Base-by-base conservation (phyloP, 2,888 invertebrate genomes). In the Caenorhabditis macrosperma region DNA sequence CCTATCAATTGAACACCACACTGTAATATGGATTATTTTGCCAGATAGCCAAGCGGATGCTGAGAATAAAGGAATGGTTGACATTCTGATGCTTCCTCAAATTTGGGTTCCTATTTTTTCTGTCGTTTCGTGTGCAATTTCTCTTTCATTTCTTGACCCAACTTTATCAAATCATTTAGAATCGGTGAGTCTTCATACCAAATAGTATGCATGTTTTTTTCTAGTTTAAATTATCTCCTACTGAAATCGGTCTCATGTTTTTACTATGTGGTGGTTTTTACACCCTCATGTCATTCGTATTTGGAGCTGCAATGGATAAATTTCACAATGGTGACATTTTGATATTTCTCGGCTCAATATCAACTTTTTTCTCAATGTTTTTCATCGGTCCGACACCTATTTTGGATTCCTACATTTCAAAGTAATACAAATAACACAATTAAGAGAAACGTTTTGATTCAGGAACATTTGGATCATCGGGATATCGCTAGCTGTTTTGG, bases 111-210 rank as follows among this genome's bases (percentile, higher is more conserved):
- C 89, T 74, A 83, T 88, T 20, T 88, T 84, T 30, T 86, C 89
- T 2, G 87, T 90, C 1, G 74, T 84, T 6, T 85, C 91, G 3
- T 90, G 91, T 10, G 91, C 91, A 10, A 85, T 91, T 12, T 87
- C 88, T 0, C 80, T 90, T 2, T 91, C 91, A 2, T 96, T 95
- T 91, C 92, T 96, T 24, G 95, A 95, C 90, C 95, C 96, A 0
- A 96, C 96, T 0, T 92, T 96, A 24, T 95, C 96, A 86, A 95
- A 95, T 0, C 96, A 96, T 92, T 92, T 96, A n/a, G 63, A 74
- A 55, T 85, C 88, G 72, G 88, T 89, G 55, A 61, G 67, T 69
- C 52, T 68, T 52, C 12, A 30, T 15, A 50, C 24, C 20, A 24
- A 30, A 33, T 9, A 1, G 15, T 24, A 52, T 28, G 12, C 10